Evolutionary conservation across 2,888 invertebrate species (phyloP).

Genomic region (Anarsia innoxiella): DNA sequence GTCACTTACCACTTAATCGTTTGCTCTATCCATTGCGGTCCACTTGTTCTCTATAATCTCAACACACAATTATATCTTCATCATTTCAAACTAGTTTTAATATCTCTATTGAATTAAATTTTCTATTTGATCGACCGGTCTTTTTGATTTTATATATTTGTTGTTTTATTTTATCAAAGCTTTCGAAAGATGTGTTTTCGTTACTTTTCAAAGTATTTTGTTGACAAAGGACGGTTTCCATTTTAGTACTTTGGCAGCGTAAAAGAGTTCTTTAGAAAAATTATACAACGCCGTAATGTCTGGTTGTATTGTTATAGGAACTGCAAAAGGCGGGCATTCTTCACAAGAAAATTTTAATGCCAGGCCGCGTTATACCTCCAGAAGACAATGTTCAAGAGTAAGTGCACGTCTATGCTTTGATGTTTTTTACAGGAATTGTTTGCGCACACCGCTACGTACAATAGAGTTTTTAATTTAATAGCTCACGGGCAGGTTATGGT

Average conservation of each 20-base stretch:
- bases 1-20: slow-evolving; percentile 33
- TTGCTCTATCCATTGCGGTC: slow-evolving; percentile 32
- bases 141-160: neutral
- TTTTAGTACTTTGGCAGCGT: too few species aligned
- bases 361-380: slow-evolving; percentile 58
- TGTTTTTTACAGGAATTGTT: neutral
- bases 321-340: slow-evolving; percentile 44
- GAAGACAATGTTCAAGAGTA: slow-evolving; percentile 51
- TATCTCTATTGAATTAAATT: slow-evolving; percentile 20
- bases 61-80: slow-evolving; percentile 30
- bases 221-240: too few species aligned
- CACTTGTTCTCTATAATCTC: slow-evolving; percentile 35
- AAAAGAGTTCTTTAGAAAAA: slow-evolving; percentile 1
- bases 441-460: too few species aligned
- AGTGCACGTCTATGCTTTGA: slow-evolving; percentile 28
- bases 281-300: slow-evolving; percentile 16
- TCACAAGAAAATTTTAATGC: slow-evolving; percentile 60
- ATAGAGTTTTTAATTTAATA: too few species aligned
- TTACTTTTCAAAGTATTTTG: too few species aligned
- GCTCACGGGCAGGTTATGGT: too few species aligned
- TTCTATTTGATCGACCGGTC: slow-evolving; percentile 2
- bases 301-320: slow-evolving; percentile 51
- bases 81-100: slow-evolving; percentile 30
- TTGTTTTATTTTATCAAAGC: neutral
- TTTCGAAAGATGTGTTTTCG: too few species aligned